phyloP scores from a whole-genome alignment of 1,140 invertebrate genomes.

The Chironomus striatipennis region DNA sequence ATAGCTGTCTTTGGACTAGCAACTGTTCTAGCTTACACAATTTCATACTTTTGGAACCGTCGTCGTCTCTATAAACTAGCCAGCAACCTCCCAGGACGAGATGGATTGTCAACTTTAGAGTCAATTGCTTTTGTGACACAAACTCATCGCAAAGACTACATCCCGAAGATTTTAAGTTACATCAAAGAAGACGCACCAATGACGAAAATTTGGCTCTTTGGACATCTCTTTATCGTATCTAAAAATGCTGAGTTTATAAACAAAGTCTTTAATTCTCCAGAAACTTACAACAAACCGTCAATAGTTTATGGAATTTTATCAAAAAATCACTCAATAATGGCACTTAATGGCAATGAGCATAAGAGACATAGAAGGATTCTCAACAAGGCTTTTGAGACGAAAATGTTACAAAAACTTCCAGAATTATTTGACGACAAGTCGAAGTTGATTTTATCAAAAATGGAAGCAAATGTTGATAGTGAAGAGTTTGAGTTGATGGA shows the following conservation, averaged over 20 bases:
- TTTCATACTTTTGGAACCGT: not conserved
- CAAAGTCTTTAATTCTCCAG: not conserved
- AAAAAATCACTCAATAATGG: not conserved
- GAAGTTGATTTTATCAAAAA: not conserved
- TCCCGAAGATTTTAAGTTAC: not conserved
- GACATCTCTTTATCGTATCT: not conserved
- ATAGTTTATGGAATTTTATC: not conserved
- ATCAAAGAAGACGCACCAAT: not conserved
- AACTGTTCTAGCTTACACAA: not conserved
- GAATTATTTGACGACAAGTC: not conserved
- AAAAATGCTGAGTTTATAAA: not conserved
- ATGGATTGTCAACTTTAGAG: not conserved
- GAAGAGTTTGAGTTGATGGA: not conserved
- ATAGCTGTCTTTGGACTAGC: too few species aligned
- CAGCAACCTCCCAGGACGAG: not conserved
- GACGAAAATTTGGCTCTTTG: not conserved
- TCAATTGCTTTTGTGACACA: not conserved
- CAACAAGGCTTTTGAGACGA: not conserved
- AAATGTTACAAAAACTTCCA: constrained; percentile 3
- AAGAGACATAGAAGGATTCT: constrained; percentile 15
- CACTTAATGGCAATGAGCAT: not conserved
- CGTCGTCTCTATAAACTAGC: not conserved
- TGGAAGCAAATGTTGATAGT: not conserved
- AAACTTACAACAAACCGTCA: not conserved
- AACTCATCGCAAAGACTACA: too few species aligned